phyloP scores from a whole-genome alignment of 64 coral and sea anemone species.

The Actinia equina region DNA sequence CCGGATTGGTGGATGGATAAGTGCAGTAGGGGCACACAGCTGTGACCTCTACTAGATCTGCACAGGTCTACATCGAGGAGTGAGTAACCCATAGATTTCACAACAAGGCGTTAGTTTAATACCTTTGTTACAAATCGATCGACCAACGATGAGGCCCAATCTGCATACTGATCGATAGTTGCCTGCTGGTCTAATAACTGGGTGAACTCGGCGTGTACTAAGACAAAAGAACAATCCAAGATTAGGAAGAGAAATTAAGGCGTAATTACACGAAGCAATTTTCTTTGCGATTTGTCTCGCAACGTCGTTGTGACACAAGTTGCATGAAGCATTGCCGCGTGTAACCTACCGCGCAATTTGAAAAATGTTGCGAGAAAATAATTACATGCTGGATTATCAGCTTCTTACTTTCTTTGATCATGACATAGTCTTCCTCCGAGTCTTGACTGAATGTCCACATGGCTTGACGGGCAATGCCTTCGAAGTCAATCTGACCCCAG shows the following conservation, averaged over 20 bases:
- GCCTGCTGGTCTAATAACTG: constrained; percentile 98
- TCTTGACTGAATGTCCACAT: constrained; percentile 89
- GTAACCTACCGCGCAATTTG: too few relatives aligned
- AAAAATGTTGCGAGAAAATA: too few relatives aligned
- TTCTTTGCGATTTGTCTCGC: too few relatives aligned
- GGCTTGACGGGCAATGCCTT: constrained; percentile 89
- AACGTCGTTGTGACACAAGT: too few relatives aligned
- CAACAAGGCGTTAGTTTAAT: neutral
- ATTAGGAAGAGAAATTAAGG: neutral
- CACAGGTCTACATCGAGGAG: too few relatives aligned
- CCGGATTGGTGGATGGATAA: too few relatives aligned
- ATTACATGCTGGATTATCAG: neutral
- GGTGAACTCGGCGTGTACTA: constrained; percentile 91
- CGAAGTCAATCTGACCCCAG: constrained; percentile 92
- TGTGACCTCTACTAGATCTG: too few relatives aligned
- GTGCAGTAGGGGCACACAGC: too few relatives aligned
- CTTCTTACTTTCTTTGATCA: constrained; percentile 84
- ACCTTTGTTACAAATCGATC: constrained; percentile 92
- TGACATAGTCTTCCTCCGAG: constrained; percentile 55
- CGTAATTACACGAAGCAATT: too few relatives aligned
- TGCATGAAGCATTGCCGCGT: too few relatives aligned
- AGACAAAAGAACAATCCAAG: neutral
- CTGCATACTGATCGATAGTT: constrained; percentile 95
- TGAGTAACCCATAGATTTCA: neutral
- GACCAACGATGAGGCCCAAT: constrained; percentile 86